These are phyloP conservation scores for Coenonympha glycerion DNA, from an alignment of 2,888 invertebrate genomes.

Conservation along the genomic window DNA sequence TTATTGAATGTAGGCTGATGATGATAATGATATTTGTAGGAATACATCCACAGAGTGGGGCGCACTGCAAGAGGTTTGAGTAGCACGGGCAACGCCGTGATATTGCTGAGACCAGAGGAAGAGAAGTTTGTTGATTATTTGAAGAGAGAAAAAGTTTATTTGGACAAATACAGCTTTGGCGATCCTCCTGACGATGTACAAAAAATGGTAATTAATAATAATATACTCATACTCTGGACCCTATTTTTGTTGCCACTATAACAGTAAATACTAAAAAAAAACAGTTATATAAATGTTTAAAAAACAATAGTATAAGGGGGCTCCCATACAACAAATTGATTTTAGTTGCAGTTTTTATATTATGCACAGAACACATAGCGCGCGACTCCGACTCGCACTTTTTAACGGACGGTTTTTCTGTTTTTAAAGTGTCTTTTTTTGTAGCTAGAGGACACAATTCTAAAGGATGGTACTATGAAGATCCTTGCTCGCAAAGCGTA, in stretches of 20 bases:
- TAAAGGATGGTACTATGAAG: constrained; percentile 94
- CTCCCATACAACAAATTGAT: too few species aligned
- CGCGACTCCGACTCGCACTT: too few species aligned
- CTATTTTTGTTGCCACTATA: too few species aligned
- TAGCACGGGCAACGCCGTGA: constrained; percentile 92
- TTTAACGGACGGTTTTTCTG: too few species aligned
- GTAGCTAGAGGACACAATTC: constrained; percentile 92
- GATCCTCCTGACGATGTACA: constrained; percentile 49
- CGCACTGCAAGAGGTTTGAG: constrained; percentile 96
- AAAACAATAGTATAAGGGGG: too few species aligned
- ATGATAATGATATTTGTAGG: constrained; percentile 80
- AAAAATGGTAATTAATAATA: constrained; percentile 59
- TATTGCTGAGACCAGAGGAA: constrained; percentile 95
- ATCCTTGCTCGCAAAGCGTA: constrained; percentile 95
- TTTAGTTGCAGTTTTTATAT: too few species aligned
- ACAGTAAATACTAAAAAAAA: too few species aligned
- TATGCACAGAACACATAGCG: too few species aligned
- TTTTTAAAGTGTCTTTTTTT: too few species aligned
- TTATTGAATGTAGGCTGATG: too few species aligned
- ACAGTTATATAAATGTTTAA: too few species aligned
- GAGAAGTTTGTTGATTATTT: constrained; percentile 92
- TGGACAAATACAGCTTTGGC: constrained; percentile 85
- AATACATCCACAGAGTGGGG: constrained; percentile 98
- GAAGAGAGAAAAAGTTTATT: constrained; percentile 90
- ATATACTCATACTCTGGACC: too few species aligned